Evolutionary conservation across 1,140 invertebrate species (phyloP).

Genomic region (Bombus huntii): DNA sequence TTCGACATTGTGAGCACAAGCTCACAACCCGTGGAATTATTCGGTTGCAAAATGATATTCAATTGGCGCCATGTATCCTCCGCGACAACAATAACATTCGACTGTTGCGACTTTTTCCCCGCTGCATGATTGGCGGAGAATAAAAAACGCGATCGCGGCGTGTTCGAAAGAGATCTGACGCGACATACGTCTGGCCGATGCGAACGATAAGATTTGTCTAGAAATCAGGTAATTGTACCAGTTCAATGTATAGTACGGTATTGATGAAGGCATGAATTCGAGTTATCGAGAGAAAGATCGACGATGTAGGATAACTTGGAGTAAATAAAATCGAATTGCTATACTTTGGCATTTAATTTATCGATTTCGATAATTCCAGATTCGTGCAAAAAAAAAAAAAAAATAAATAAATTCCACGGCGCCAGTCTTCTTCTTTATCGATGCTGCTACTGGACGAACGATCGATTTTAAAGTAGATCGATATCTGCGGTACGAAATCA

Average conservation of each 20-base stretch:
- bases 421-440: neutral
- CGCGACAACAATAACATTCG: constrained; percentile 31
- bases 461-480: neutral
- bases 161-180: neutral
- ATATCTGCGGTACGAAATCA: neutral
- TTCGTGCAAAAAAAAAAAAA: no score
- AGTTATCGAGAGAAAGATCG: neutral
- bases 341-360: neutral
- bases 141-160: constrained; percentile 1
- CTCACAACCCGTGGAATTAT: neutral
- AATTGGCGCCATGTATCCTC: constrained; percentile 26
- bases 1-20: constrained; percentile 12
- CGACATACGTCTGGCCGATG: constrained; percentile 28
- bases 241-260: neutral
- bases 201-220: constrained; percentile 31
- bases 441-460: no score
- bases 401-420: constrained; percentile 30
- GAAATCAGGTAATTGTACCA: neutral
- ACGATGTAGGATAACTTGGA: neutral
- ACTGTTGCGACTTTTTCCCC: neutral
- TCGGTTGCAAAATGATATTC: constrained; percentile 24
- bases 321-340: neutral
- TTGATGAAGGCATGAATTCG: neutral
- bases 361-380: neutral
- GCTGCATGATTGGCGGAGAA: neutral